Percentiles rank a stretch among this genome's conserved stretches.
phyloP scores from a whole-genome alignment of 2,113 vertebrate genomes.

The Cervus canadensis region DNA sequence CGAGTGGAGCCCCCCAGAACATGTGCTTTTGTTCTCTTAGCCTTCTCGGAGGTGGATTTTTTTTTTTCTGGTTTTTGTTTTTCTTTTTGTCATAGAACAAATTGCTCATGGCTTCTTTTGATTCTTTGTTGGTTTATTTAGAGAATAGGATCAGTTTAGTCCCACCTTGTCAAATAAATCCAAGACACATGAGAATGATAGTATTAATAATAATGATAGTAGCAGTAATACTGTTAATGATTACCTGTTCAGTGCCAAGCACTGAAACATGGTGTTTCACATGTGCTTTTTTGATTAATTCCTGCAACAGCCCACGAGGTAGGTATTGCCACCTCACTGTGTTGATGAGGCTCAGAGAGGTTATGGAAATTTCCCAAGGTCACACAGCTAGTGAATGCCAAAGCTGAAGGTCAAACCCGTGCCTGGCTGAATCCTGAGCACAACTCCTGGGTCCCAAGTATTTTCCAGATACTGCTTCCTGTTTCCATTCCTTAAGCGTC shows the following conservation, averaged over 20 bases:
- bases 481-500: background rate
- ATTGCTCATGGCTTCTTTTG: slow-evolving; percentile 42
- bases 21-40: background rate
- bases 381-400: background rate
- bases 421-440: background rate
- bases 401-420: background rate
- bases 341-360: background rate
- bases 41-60: background rate
- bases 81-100: background rate
- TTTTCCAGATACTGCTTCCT: background rate
- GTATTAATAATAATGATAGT: background rate
- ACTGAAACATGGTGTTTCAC: background rate
- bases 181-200: background rate
- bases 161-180: background rate
- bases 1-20: background rate
- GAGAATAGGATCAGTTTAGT: slow-evolving; percentile 6
- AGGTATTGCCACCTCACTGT: background rate
- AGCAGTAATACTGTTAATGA: background rate
- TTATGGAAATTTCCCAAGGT: background rate
- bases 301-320: background rate
- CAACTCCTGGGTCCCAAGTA: background rate
- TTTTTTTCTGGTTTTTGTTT: background rate
- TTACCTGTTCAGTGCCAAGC: background rate
- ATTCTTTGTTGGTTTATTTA: slow-evolving; percentile 29
- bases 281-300: background rate